Evolutionary conservation across 2,797 vertebrate species (phyloP).

Genomic region (Semotilus atromaculatus): DNA sequence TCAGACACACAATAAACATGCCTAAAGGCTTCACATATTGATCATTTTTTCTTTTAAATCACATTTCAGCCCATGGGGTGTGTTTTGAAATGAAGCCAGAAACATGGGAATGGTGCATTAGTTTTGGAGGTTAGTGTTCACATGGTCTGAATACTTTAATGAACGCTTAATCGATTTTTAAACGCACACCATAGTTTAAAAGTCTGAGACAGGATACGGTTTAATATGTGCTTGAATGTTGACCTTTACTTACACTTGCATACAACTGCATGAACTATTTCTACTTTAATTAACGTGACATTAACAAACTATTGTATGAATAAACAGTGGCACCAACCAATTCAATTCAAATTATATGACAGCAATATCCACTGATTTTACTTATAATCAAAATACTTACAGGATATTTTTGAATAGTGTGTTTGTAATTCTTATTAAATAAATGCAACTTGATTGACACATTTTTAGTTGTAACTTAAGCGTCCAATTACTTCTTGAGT

Average conservation of each 20-base stretch:
- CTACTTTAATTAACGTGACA: neutral
- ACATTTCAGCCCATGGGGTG: constrained; percentile 47
- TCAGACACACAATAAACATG: constrained; percentile 62
- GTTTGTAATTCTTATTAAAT: neutral
- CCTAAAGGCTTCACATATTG: constrained; percentile 54
- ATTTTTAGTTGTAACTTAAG: neutral
- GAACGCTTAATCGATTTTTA: constrained; percentile 16
- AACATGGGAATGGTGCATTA: constrained; percentile 26
- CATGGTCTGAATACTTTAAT: constrained; percentile 15
- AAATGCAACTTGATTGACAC: neutral
- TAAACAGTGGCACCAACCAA: neutral
- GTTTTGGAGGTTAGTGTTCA: constrained; percentile 4
- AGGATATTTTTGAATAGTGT: neutral
- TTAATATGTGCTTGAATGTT: neutral
- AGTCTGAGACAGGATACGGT: neutral
- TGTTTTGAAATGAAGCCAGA: constrained; percentile 24
- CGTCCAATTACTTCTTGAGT: neutral
- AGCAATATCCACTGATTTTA: neutral
- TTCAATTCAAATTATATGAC: neutral
- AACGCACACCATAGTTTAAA: constrained; percentile 3
- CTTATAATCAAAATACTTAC: neutral
- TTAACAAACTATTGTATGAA: neutral
- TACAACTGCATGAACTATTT: neutral
- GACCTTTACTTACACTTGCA: neutral
- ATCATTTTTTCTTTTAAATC: constrained; percentile 60